Percentiles rank a stretch among this genome's conserved stretches.
Evolutionary conservation across 1,140 invertebrate genomes (phyloP).

Genomic region (Microplitis mediator): DNA sequence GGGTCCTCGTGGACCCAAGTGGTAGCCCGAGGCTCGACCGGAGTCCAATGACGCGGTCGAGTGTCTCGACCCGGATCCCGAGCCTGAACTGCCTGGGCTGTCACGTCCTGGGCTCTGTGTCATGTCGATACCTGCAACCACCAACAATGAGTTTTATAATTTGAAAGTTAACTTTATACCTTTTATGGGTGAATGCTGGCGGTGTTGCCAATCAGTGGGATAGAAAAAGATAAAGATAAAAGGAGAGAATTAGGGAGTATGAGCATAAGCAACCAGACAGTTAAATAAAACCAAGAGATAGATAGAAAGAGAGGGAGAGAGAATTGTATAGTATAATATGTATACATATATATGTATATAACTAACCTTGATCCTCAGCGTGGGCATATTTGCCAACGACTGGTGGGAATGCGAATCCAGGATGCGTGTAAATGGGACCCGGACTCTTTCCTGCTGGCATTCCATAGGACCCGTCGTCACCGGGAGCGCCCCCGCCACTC

Average conservation of each 20-base stretch:
- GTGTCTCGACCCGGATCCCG: constrained; percentile 84
- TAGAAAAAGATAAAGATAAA: no score
- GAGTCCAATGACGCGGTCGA: constrained; percentile 92
- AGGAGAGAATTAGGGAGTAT: no score
- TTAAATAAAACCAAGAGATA: background rate
- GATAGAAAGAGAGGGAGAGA: constrained; percentile 1
- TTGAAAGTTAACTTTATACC: constrained; percentile 3
- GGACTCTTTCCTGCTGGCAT: constrained; percentile 65
- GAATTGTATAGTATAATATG: background rate
- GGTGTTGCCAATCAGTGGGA: background rate
- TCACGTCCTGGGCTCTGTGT: constrained; percentile 85
- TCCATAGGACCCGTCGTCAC: constrained; percentile 56
- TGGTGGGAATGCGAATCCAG: constrained; percentile 64
- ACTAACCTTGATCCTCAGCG: constrained; percentile 68
- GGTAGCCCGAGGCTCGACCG: constrained; percentile 81
- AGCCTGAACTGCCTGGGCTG: constrained; percentile 87
- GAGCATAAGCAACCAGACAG: background rate
- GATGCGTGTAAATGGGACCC: constrained; percentile 63
- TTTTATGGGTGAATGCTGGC: constrained; percentile 9
- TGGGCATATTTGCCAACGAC: constrained; percentile 60
- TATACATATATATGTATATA: no score
- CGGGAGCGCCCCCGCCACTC: constrained; percentile 52
- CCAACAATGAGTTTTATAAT: background rate
- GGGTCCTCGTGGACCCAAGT: constrained; percentile 62
- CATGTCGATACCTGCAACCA: constrained; percentile 66